Evolutionary conservation across 2,113 vertebrate species (phyloP).

Genomic region (Brienomyrus longianalis): DNA sequence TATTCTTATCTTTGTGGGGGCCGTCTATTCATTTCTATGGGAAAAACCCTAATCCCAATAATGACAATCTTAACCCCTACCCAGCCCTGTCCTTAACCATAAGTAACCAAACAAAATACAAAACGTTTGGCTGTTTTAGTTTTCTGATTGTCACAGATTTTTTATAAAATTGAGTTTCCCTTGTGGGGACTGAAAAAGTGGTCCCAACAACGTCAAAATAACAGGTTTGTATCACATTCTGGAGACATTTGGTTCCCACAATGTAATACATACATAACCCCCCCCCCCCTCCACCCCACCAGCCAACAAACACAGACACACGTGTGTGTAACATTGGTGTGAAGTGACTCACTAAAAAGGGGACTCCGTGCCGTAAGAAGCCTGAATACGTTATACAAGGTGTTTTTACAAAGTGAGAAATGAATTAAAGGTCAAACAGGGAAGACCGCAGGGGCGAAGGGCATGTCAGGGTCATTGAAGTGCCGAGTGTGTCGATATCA

Average conservation of each 20-base stretch:
- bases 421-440: not conserved
- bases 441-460: not conserved
- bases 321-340: not conserved
- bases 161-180: not conserved
- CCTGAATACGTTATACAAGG: not conserved
- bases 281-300: not conserved
- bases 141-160: not conserved
- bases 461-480: not conserved
- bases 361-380: not conserved
- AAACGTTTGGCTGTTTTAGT: not conserved
- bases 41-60: not conserved
- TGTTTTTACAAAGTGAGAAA: not conserved
- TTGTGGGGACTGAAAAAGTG: not conserved
- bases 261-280: not conserved
- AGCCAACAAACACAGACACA: not conserved
- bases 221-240: not conserved
- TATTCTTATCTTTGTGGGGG: not conserved
- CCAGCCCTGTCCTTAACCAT: not conserved
- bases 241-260: not conserved
- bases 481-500: not conserved
- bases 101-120: not conserved
- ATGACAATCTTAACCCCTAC: not conserved
- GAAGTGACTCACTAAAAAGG: not conserved
- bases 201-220: not conserved
- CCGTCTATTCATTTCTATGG: not conserved